phyloP scores from a whole-genome alignment of 2,797 vertebrate genomes.

The Eulemur coronatus region DNA sequence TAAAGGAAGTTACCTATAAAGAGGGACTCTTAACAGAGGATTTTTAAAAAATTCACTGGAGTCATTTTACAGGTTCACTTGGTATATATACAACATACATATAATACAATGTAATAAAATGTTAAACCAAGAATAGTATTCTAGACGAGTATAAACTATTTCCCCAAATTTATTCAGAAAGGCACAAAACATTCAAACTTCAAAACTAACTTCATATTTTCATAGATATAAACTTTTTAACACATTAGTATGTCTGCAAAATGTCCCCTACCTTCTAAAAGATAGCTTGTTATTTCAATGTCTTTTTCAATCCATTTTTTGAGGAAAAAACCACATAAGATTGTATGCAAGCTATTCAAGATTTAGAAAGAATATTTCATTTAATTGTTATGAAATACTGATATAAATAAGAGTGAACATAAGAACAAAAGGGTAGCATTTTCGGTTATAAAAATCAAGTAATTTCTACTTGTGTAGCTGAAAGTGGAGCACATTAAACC shows the following conservation, averaged over 20 bases:
- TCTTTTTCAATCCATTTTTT: background rate
- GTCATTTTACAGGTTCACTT: background rate
- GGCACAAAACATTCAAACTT: background rate
- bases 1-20: conserved; percentile 30
- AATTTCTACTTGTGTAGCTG: background rate
- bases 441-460: background rate
- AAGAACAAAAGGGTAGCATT: background rate
- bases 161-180: background rate
- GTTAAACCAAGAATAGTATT: background rate
- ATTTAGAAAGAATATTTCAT: background rate
- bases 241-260: background rate
- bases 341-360: background rate
- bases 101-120: background rate
- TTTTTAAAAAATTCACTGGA: background rate
- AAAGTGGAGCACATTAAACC: background rate
- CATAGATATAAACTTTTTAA: background rate
- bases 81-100: background rate
- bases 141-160: background rate
- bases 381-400: background rate
- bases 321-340: background rate
- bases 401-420: background rate
- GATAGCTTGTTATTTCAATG: background rate
- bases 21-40: background rate
- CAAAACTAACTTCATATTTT: background rate
- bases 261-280: background rate